phyloP scores from a whole-genome alignment of 2,797 vertebrate genomes.

The Limosa lapponica region DNA sequence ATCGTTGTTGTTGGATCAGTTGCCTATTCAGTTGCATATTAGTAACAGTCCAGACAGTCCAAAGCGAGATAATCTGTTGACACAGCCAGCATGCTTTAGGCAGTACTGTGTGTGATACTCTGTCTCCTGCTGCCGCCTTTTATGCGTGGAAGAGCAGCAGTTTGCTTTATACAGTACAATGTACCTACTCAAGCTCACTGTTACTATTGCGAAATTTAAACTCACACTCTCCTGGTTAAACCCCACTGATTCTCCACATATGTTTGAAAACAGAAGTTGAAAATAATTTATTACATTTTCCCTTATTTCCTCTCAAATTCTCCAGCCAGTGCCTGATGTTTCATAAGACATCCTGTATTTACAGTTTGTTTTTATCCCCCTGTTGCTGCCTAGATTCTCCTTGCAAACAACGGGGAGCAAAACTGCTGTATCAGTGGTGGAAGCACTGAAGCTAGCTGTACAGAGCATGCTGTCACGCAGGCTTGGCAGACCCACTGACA shows the following conservation, averaged over 20 bases:
- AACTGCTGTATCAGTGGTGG: neutral
- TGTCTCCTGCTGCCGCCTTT: slow-evolving; percentile 61
- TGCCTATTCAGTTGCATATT: slow-evolving; percentile 75
- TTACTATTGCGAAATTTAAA: neutral
- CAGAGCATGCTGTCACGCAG: neutral
- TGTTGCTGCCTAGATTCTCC: slow-evolving; percentile 1
- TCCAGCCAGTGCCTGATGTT: neutral
- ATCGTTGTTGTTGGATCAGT: slow-evolving; percentile 58
- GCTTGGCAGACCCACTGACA: slow-evolving; percentile 57
- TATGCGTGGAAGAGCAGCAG: slow-evolving; percentile 66
- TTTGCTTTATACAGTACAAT: neutral
- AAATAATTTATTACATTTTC: neutral
- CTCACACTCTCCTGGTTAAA: neutral
- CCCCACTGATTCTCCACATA: neutral
- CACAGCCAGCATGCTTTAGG: slow-evolving; percentile 77
- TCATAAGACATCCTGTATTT: slow-evolving; percentile 35
- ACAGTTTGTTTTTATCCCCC: neutral
- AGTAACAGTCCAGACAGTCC: slow-evolving; percentile 76
- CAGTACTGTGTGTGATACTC: slow-evolving; percentile 76
- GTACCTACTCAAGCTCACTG: slow-evolving; percentile 47
- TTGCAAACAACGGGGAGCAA: neutral
- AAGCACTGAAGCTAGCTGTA: neutral
- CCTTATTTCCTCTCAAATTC: neutral
- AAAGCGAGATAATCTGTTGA: slow-evolving; percentile 78
- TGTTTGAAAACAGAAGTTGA: neutral